phyloP scores from a whole-genome alignment of 2,797 vertebrate genomes.

The Lacerta bilineata region DNA sequence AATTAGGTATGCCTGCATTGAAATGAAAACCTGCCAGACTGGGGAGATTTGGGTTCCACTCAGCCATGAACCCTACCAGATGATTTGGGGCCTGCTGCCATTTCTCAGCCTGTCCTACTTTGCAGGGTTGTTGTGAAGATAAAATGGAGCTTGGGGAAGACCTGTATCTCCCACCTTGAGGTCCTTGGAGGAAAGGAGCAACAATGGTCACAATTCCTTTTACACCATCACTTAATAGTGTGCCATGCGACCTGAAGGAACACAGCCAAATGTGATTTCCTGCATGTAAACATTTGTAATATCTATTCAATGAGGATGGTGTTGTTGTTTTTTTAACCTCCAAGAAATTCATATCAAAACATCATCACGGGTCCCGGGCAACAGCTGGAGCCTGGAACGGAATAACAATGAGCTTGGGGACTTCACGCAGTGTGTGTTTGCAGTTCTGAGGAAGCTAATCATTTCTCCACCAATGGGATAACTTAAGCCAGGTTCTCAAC shows the following conservation, averaged over 20 bases:
- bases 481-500: not conserved
- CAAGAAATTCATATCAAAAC: not conserved
- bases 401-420: slow-evolving; percentile 10
- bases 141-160: too few species aligned
- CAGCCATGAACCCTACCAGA: too few species aligned
- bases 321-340: too few species aligned
- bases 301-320: not conserved
- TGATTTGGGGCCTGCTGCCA: too few species aligned
- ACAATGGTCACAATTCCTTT: not conserved
- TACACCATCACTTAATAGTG: not conserved
- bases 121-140: too few species aligned
- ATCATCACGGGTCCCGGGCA: not conserved
- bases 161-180: too few species aligned
- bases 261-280: not conserved
- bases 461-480: not conserved
- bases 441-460: not conserved
- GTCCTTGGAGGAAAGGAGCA: too few species aligned
- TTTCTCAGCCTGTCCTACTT: too few species aligned
- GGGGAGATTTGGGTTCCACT: too few species aligned
- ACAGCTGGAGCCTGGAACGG: not conserved
- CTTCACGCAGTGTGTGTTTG: not conserved
- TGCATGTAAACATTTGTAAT: not conserved
- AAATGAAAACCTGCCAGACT: too few species aligned
- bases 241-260: not conserved
- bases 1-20: too few species aligned